Evolutionary conservation across 2,888 invertebrate species (phyloP).

Genomic region (Rhagium mordax): DNA sequence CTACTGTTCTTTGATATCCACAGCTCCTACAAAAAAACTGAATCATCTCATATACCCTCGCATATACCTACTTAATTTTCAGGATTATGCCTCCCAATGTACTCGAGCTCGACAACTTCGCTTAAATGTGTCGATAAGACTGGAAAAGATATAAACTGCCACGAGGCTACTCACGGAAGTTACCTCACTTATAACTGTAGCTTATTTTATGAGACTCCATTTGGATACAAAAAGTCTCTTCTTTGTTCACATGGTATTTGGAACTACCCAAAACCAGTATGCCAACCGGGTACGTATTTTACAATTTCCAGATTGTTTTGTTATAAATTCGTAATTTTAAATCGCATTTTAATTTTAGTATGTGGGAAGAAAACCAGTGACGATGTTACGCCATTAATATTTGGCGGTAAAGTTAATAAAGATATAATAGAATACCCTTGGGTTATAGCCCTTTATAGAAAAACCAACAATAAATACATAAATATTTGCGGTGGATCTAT

Average conservation of each 20-base stretch:
- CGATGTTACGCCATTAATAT: slow-evolving; percentile 28
- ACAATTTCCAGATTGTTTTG: too few relatives aligned
- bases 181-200: slow-evolving; percentile 43
- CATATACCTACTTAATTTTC: too few relatives aligned
- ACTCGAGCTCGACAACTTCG: slow-evolving; percentile 38
- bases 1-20: too few relatives aligned
- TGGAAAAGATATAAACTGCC: slow-evolving; percentile 37
- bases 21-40: too few relatives aligned
- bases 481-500: slow-evolving; percentile 46
- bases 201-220: slow-evolving; percentile 44
- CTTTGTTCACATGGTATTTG: slow-evolving; percentile 43
- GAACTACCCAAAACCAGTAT: slow-evolving; percentile 45
- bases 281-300: slow-evolving; percentile 51
- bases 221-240: slow-evolving; percentile 41
- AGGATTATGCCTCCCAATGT: slow-evolving; percentile 42
- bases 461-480: background rate
- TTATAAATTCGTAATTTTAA: too few relatives aligned
- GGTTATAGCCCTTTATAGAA: slow-evolving; percentile 40
- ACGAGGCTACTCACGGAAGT: slow-evolving; percentile 44
- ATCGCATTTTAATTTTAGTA: slow-evolving; percentile 32
- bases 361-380: slow-evolving; percentile 43
- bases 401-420: slow-evolving; percentile 28
- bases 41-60: too few relatives aligned
- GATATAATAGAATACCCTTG: slow-evolving; percentile 45
- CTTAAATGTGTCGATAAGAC: slow-evolving; percentile 41